Conservation (phyloP, 2,797 vertebrate genomes). For the Salarias fasciatus region DNA sequence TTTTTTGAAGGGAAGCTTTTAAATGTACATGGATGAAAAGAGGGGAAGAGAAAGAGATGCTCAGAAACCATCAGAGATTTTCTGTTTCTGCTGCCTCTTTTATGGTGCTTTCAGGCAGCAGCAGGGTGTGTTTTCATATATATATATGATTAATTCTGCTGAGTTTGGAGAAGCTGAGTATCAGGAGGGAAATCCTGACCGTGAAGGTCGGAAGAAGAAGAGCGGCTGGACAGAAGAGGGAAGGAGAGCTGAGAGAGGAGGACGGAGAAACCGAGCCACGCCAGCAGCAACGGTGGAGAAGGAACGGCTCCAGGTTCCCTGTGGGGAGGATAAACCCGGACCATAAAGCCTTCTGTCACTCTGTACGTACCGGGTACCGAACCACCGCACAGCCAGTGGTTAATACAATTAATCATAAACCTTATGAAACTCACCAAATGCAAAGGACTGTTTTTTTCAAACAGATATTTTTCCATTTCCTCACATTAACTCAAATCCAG, state of each 20-base stretch:
- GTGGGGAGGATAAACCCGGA: no score
- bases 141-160: slow-evolving; percentile 25
- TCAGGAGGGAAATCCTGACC: slow-evolving; percentile 30
- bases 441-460: no score
- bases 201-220: slow-evolving; percentile 46
- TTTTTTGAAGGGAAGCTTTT: no score
- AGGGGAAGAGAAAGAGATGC: no score
- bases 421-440: no score
- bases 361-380: no score
- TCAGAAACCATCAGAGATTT: neutral
- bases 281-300: slow-evolving; percentile 3
- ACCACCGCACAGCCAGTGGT: no score
- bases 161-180: slow-evolving; percentile 19
- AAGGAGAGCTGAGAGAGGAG: neutral
- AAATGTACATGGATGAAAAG: no score
- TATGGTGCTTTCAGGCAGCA: slow-evolving; percentile 17
- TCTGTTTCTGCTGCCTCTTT: slow-evolving; percentile 1
- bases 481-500: no score
- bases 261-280: neutral
- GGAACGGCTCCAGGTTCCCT: neutral
- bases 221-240: slow-evolving; percentile 16
- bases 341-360: no score
- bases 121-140: slow-evolving; percentile 19
- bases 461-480: no score
- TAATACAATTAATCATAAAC: no score